phyloP scores from a whole-genome alignment of 2,797 vertebrate species.

The Sebastes oblongus region DNA sequence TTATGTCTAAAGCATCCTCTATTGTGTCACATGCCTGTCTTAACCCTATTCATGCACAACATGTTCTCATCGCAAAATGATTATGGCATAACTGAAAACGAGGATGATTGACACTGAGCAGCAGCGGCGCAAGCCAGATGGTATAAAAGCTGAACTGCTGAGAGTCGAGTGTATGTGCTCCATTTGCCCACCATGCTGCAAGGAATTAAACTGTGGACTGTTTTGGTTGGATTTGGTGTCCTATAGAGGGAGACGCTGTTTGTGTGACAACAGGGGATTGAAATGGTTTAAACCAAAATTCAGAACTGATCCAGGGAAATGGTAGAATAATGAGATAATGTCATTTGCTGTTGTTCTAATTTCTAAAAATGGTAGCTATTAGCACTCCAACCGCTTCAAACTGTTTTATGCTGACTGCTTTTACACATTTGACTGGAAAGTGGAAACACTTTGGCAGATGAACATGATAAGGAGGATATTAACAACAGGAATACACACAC shows the following conservation, averaged over 20 bases:
- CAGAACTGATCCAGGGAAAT: not conserved
- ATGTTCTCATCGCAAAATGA: not conserved
- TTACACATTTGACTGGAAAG: not conserved
- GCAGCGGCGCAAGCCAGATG: not conserved
- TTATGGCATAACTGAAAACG: not conserved
- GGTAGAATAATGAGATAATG: not conserved
- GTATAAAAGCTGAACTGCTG: conserved; percentile 8
- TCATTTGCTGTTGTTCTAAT: not conserved
- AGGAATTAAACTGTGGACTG: not conserved
- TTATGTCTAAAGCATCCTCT: not conserved
- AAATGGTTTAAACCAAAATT: not conserved
- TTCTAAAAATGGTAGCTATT: not conserved
- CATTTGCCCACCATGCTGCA: not conserved
- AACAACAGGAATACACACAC: not conserved
- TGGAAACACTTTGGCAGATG: not conserved
- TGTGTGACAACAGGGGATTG: not conserved
- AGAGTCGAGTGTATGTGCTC: not conserved
- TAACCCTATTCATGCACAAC: not conserved
- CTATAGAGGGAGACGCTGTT: not conserved
- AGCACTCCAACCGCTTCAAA: not conserved
- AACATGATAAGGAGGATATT: not conserved
- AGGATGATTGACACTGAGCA: not conserved
- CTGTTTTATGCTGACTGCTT: not conserved
- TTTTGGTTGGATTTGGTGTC: not conserved
- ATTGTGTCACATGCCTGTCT: not conserved